phyloP scores from a whole-genome alignment of 2,888 invertebrate genomes.

The Leuctra nigra region DNA sequence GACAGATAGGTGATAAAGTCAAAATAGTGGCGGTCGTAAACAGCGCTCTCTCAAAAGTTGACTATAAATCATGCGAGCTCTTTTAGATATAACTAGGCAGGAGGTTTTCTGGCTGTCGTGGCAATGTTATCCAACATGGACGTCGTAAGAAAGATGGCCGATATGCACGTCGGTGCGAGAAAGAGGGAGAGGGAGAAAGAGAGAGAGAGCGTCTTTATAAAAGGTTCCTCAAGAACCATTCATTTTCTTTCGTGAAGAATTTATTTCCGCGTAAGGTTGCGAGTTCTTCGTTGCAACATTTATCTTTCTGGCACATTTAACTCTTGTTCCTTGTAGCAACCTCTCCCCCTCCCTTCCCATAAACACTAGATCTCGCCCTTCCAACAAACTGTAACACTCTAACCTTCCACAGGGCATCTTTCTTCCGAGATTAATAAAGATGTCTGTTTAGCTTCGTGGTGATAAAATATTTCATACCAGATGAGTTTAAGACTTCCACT shows the following conservation, averaged over 20 bases:
- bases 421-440: conserved; percentile 23
- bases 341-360: not conserved
- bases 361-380: conserved; percentile 13
- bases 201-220: conserved; percentile 14
- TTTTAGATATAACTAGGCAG: conserved; percentile 20
- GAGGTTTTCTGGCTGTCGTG: conserved; percentile 16
- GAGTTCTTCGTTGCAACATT: conserved; percentile 23
- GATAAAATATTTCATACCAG: conserved; percentile 16
- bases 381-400: conserved; percentile 11
- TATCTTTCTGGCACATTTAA: conserved; percentile 23
- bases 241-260: conserved; percentile 24
- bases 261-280: conserved; percentile 27
- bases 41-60: conserved; percentile 23
- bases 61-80: conserved; percentile 24
- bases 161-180: not conserved
- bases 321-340: conserved; percentile 2
- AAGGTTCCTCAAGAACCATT: conserved; percentile 23
- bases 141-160: conserved; percentile 16
- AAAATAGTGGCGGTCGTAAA: conserved; percentile 24
- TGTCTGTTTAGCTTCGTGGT: conserved; percentile 21
- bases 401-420: conserved; percentile 20
- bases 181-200: not conserved
- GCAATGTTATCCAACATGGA: conserved; percentile 17
- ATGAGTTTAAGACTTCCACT: conserved; percentile 13
- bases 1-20: conserved; percentile 23